Percentiles rank a stretch among this genome's conserved stretches.
These are phyloP conservation scores for Phenganax stokvisi DNA, from an alignment of 92 coral and sea anemone genomes.

Conservation along the genomic window DNA sequence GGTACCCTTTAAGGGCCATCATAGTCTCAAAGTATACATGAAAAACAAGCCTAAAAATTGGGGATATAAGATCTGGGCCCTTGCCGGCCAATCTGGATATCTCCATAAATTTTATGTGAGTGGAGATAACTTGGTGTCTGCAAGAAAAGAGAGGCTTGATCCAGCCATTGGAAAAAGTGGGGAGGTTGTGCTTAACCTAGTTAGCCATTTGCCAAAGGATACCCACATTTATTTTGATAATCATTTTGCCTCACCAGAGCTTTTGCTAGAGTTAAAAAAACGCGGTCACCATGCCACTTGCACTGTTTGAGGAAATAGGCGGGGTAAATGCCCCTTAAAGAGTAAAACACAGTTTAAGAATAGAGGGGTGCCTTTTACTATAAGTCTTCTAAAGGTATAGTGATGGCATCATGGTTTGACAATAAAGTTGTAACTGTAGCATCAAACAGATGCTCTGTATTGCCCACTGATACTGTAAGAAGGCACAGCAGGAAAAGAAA, in stretches of 20 bases:
- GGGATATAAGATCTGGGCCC: slow-evolving; percentile 28
- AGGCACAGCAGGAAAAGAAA: background rate
- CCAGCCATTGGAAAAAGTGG: slow-evolving; percentile 28
- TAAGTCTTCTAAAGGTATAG: background rate
- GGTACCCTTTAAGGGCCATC: slow-evolving; percentile 28
- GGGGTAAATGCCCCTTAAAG: background rate
- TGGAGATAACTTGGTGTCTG: slow-evolving; percentile 16
- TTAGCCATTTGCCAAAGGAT: background rate
- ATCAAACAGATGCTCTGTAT: background rate
- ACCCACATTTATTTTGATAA: slow-evolving; percentile 24
- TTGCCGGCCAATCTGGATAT: slow-evolving; percentile 34
- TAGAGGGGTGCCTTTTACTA: background rate
- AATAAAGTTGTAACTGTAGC: slow-evolving; percentile 7
- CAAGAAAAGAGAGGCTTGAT: background rate
- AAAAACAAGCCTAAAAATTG: slow-evolving; percentile 29
- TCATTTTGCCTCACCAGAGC: slow-evolving; percentile 25
- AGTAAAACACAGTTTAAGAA: background rate
- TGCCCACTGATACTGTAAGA: background rate
- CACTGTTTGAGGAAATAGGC: background rate
- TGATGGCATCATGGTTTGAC: slow-evolving; percentile 9
- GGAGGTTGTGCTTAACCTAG: slow-evolving; percentile 2
- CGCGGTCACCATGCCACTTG: background rate
- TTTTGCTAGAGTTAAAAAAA: background rate
- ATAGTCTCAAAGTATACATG: slow-evolving; percentile 19
- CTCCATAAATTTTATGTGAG: slow-evolving; percentile 5